These are phyloP conservation scores for Columba janthina DNA, from an alignment of 2,113 vertebrate species.

Conservation along the genomic window DNA sequence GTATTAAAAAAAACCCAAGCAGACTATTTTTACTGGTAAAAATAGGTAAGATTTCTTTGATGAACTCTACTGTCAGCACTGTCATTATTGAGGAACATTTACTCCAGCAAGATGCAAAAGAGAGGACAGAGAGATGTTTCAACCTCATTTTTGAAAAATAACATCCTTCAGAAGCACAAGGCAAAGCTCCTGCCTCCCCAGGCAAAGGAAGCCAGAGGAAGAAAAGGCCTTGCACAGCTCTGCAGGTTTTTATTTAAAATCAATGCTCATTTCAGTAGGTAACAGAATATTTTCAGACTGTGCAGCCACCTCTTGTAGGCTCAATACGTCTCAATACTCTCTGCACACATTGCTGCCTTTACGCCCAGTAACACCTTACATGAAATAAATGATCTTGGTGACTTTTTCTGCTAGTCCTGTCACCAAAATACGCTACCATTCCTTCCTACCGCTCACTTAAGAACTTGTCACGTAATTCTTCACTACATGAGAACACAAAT, in stretches of 20 bases:
- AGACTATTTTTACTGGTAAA: not conserved
- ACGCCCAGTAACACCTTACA: accelerated
- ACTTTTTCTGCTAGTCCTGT: not conserved
- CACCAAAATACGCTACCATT: not conserved
- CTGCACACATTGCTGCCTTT: not conserved
- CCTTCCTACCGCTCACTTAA: not conserved
- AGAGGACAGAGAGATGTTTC: not conserved
- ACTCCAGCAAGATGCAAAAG: not conserved
- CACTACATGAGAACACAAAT: not conserved
- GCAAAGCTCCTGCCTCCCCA: not conserved
- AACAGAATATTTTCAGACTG: not conserved
- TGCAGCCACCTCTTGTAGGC: not conserved
- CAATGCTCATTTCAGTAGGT: not conserved
- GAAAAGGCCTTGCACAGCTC: not conserved
- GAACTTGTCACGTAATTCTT: not conserved
- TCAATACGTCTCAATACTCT: not conserved
- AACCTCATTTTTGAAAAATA: not conserved
- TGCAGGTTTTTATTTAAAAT: accelerated
- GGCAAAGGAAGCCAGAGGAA: not conserved
- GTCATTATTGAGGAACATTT: not conserved
- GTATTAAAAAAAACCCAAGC: not conserved
- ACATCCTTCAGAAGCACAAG: accelerated
- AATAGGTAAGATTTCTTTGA: not conserved
- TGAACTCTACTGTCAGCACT: not conserved
- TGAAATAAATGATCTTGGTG: not conserved